Percentiles rank a stretch among this genome's conserved stretches.
Conservation (phyloP, 2,113 vertebrate genomes). For the Prunella fulvescens region DNA sequence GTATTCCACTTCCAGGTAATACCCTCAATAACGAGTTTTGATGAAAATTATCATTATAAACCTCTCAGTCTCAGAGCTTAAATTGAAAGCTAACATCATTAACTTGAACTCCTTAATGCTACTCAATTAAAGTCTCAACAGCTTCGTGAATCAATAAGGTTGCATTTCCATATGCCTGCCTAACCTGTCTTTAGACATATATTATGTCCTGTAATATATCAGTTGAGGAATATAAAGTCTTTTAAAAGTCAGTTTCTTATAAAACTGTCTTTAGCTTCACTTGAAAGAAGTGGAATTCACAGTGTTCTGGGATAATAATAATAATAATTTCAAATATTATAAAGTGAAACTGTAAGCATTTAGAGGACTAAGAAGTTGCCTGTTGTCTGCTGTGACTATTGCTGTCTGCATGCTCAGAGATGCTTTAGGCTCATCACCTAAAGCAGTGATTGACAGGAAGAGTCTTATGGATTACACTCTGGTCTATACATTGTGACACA, state of each 20-base stretch:
- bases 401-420: background rate
- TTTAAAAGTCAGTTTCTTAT: background rate
- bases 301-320: background rate
- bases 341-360: background rate
- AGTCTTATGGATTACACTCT: background rate
- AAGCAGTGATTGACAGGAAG: background rate
- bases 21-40: background rate
- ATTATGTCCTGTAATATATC: background rate
- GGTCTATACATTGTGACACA: background rate
- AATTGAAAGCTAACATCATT: slow-evolving; percentile 8
- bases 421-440: background rate
- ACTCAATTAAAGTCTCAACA: slow-evolving; percentile 15
- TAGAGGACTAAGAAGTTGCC: background rate
- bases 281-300: background rate
- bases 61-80: background rate
- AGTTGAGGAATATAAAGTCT: background rate
- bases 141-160: slow-evolving; percentile 16
- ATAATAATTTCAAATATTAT: background rate
- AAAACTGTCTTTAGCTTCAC: background rate
- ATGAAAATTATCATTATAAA: background rate
- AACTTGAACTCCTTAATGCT: background rate
- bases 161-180: background rate
- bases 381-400: background rate
- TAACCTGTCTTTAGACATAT: background rate
- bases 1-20: background rate